These are phyloP conservation scores for Microcebus murinus DNA, from an alignment of 2,113 vertebrate genomes.

Conservation along the genomic window DNA sequence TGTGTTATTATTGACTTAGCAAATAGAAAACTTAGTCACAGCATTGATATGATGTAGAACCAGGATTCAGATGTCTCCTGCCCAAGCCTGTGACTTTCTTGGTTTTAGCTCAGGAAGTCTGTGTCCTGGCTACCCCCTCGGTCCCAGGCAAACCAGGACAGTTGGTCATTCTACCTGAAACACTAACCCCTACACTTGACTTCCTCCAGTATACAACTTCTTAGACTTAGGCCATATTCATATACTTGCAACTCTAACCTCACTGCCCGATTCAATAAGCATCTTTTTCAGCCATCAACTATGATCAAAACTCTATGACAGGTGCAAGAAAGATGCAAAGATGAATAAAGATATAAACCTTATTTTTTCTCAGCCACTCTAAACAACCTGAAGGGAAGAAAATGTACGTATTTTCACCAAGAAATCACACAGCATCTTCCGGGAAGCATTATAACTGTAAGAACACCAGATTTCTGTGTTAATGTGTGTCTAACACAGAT, in stretches of 20 bases:
- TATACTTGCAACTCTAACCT: background rate
- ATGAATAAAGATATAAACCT: background rate
- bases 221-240: background rate
- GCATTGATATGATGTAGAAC: background rate
- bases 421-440: background rate
- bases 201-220: background rate
- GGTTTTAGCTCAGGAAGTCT: background rate
- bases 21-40: background rate
- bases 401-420: background rate
- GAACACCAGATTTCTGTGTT: constrained; percentile 55
- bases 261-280: background rate
- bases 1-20: background rate
- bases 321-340: background rate
- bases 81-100: background rate
- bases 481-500: constrained; percentile 55
- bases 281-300: background rate
- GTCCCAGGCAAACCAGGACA: background rate
- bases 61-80: background rate
- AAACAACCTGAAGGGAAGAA: background rate
- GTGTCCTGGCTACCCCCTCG: background rate
- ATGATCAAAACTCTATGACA: background rate
- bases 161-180: background rate
- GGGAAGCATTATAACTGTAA: background rate
- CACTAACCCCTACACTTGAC: background rate
- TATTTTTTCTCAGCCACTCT: background rate